Evolutionary conservation across 2,797 vertebrate genomes (phyloP).

Genomic region (Parauchenoglanis punctatus): DNA sequence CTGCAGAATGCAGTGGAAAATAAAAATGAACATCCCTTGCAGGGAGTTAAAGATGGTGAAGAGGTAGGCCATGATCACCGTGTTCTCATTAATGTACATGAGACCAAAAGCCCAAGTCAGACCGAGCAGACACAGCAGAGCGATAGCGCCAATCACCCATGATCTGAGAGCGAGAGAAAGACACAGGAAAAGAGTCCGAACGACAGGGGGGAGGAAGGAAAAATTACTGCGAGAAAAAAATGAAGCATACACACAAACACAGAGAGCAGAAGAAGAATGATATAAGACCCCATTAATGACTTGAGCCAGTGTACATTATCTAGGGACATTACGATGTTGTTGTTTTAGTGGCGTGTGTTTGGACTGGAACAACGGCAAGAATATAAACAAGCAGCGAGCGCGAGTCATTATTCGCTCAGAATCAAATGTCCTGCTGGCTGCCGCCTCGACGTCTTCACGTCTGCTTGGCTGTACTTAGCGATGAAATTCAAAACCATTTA

Average conservation of each 20-base stretch:
- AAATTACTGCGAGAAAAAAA: background rate
- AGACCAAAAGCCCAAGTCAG: slow-evolving; percentile 98
- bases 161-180: slow-evolving; percentile 77
- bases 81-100: slow-evolving; percentile 96
- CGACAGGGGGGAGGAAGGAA: background rate
- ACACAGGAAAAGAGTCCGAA: background rate
- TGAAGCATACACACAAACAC: slow-evolving; percentile 18
- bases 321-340: slow-evolving; percentile 40
- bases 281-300: slow-evolving; percentile 28
- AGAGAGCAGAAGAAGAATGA: background rate
- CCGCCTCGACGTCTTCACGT: slow-evolving; percentile 54
- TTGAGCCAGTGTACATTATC: slow-evolving; percentile 36
- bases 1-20: slow-evolving; percentile 98
- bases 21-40: slow-evolving; percentile 99
- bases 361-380: slow-evolving; percentile 39
- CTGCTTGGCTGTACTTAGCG: slow-evolving; percentile 67
- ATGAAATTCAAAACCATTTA: slow-evolving; percentile 72
- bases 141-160: slow-evolving; percentile 96
- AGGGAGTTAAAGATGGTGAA: slow-evolving; percentile 99
- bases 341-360: slow-evolving; percentile 39
- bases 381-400: slow-evolving; percentile 47
- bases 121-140: slow-evolving; percentile 94
- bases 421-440: slow-evolving; percentile 50
- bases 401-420: slow-evolving; percentile 42
- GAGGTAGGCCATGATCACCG: slow-evolving; percentile 97